Evolutionary conservation across 2,113 vertebrate species (phyloP).

Genomic region (Malurus elegans): DNA sequence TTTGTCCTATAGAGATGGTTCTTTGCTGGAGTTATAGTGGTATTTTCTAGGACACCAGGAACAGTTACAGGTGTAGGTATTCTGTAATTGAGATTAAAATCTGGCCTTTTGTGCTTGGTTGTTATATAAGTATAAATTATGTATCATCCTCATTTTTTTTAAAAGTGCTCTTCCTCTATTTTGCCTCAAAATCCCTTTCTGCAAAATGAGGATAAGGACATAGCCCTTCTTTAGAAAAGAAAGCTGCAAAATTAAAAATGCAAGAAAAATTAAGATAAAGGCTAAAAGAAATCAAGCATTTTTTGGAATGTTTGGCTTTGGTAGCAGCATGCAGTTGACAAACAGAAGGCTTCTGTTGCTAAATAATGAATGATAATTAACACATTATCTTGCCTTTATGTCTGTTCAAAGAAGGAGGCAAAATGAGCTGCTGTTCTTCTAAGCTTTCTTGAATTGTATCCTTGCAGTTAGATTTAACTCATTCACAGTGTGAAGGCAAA

Average conservation of each 20-base stretch:
- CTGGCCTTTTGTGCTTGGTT: background rate
- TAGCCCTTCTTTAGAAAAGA: background rate
- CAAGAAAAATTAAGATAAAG: background rate
- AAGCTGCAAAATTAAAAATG: slow-evolving; percentile 38
- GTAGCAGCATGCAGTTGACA: slow-evolving; percentile 49
- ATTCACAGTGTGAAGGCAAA: slow-evolving; percentile 50
- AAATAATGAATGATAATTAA: slow-evolving; percentile 67
- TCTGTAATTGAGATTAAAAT: background rate
- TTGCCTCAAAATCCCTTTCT: background rate
- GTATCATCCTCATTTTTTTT: background rate
- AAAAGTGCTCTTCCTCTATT: background rate
- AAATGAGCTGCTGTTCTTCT: slow-evolving; percentile 50
- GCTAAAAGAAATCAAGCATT: background rate
- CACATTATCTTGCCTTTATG: slow-evolving; percentile 63
- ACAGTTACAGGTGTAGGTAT: background rate
- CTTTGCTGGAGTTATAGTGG: background rate
- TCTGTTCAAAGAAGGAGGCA: slow-evolving; percentile 46
- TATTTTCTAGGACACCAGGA: background rate
- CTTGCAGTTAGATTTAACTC: slow-evolving; percentile 38
- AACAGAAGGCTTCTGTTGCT: slow-evolving; percentile 67
- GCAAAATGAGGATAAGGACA: background rate
- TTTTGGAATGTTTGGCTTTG: slow-evolving; percentile 36
- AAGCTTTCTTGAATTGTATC: slow-evolving; percentile 40
- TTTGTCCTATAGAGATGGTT: background rate
- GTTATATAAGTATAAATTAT: background rate